These are phyloP conservation scores for Riptortus pedestris DNA, from an alignment of 1,140 invertebrate species.

Conservation along the genomic window DNA sequence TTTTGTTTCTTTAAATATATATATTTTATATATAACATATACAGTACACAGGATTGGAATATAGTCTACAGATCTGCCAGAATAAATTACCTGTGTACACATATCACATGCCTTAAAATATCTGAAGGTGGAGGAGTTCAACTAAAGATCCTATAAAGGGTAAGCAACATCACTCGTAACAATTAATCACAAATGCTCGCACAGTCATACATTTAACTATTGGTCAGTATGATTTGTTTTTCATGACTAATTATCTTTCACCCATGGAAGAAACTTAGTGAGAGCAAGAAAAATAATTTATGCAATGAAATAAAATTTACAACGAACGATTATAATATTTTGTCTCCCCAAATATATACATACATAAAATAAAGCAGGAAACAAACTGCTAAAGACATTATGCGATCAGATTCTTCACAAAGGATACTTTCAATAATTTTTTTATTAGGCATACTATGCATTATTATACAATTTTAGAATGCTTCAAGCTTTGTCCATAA, in stretches of 20 bases:
- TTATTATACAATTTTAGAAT: background rate
- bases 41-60: background rate
- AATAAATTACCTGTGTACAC: conserved; percentile 6
- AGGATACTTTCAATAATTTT: background rate
- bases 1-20: background rate
- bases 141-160: background rate
- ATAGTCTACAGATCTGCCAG: conserved; percentile 1
- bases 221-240: background rate
- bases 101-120: conserved; percentile 14
- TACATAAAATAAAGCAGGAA: too few species aligned
- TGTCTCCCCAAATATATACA: too few species aligned
- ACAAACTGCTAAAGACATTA: background rate
- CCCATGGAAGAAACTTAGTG: too few species aligned
- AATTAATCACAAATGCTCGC: too few species aligned
- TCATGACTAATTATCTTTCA: too few species aligned
- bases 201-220: background rate
- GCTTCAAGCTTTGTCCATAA: too few species aligned
- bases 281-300: too few species aligned
- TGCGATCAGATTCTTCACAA: background rate
- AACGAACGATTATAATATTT: too few species aligned
- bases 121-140: background rate
- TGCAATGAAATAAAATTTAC: too few species aligned
- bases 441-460: background rate
- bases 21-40: background rate
- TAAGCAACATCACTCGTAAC: background rate